A percentile compares a stretch with the other conserved stretches of the same genome.
Conservation (phyloP, 2,113 vertebrate genomes). For the Brienomyrus brachyistius region DNA sequence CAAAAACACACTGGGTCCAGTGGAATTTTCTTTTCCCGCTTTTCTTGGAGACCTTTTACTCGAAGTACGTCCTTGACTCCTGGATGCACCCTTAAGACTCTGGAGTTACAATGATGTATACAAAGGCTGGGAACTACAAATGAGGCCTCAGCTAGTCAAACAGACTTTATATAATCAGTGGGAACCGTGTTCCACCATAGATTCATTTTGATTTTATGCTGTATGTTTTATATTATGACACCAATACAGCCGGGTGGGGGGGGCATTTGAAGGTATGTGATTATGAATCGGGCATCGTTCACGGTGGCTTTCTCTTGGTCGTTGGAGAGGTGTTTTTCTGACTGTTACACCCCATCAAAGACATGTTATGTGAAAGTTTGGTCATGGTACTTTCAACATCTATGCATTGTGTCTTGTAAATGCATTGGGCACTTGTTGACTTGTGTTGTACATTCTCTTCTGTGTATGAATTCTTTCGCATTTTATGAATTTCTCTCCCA, state of each 20-base stretch:
- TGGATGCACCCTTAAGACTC: slow-evolving; percentile 13
- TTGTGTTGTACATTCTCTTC: background rate
- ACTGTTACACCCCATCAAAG: background rate
- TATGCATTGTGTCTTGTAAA: background rate
- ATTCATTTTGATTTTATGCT: background rate
- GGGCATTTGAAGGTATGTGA: background rate
- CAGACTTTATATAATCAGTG: background rate
- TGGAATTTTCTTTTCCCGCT: background rate
- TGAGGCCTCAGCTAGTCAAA: background rate
- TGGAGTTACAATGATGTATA: background rate
- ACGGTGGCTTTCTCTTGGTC: background rate
- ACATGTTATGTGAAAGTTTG: background rate
- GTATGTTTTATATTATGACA: background rate
- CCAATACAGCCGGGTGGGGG: background rate
- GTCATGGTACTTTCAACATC: background rate
- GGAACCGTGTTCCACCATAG: background rate
- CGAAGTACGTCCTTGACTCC: background rate
- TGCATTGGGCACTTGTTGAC: background rate
- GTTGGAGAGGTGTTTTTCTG: background rate
- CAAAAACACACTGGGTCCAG: background rate
- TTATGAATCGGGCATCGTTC: background rate
- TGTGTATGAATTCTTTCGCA: background rate
- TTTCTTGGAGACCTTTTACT: background rate
- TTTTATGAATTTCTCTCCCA: background rate
- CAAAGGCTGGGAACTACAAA: background rate